phyloP scores from a whole-genome alignment of 2,113 vertebrate genomes.

The Gobiocypris rarus region DNA sequence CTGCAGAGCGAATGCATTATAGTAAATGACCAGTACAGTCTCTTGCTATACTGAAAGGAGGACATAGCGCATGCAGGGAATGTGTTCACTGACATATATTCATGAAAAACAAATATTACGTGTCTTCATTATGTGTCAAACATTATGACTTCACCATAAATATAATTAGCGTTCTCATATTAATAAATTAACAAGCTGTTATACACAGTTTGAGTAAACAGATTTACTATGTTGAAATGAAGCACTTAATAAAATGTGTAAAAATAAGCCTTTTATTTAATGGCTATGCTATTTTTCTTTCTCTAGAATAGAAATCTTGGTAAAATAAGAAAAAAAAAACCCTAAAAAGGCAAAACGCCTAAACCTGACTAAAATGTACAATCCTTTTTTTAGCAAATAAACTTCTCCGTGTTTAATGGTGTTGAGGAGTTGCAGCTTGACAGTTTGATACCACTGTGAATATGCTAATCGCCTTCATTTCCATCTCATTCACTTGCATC shows the following conservation, averaged over 20 bases:
- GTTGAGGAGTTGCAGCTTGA: constrained; percentile 37
- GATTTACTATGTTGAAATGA: not conserved
- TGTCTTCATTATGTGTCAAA: not conserved
- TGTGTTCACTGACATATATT: not conserved
- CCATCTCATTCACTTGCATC: constrained; percentile 50
- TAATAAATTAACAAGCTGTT: not conserved
- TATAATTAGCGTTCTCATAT: constrained; percentile 1
- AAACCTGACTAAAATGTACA: not conserved
- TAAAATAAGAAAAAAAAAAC: not conserved
- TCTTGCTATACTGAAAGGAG: not conserved
- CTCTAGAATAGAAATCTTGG: not conserved
- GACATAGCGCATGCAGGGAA: not conserved
- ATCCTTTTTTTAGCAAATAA: constrained; percentile 1
- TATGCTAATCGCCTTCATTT: constrained; percentile 52
- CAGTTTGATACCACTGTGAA: constrained; percentile 48
- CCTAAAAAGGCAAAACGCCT: constrained; percentile 12
- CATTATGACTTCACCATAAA: not conserved
- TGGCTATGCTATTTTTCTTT: not conserved
- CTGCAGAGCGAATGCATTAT: not conserved
- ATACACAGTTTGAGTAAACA: not conserved
- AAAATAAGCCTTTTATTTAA: not conserved
- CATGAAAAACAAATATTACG: not conserved
- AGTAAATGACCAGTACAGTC: not conserved
- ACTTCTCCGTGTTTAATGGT: constrained; percentile 44
- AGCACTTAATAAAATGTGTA: not conserved